These are phyloP conservation scores for Nycticorax nycticorax DNA, from an alignment of 2,113 vertebrate genomes.

Conservation along the genomic window DNA sequence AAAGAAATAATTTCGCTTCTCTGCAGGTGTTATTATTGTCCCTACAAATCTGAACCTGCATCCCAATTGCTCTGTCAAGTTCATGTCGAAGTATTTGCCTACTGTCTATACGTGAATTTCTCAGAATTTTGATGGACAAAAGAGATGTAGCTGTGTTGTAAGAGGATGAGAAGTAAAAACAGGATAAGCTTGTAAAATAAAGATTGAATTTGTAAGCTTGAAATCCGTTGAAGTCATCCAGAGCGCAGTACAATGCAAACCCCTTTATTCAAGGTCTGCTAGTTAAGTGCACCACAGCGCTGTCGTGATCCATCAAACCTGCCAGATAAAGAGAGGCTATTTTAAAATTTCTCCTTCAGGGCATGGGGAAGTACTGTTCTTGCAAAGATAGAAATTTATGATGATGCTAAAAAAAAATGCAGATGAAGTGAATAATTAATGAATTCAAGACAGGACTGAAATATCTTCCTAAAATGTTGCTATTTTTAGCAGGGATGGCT, in stretches of 20 bases:
- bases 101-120: background rate
- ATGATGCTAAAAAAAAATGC: slow-evolving; percentile 46
- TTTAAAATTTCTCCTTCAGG: slow-evolving; percentile 55
- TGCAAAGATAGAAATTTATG: slow-evolving; percentile 51
- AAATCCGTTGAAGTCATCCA: background rate
- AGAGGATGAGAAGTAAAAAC: background rate
- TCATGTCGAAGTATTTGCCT: background rate
- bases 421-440: slow-evolving; percentile 38
- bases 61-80: background rate
- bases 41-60: background rate
- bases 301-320: slow-evolving; percentile 34
- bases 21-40: background rate
- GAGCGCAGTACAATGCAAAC: background rate
- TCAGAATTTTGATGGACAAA: background rate
- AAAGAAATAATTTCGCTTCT: background rate
- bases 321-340: slow-evolving; percentile 33
- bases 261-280: background rate
- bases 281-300: background rate
- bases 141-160: background rate
- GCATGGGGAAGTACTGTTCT: slow-evolving; percentile 26
- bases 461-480: slow-evolving; percentile 49
- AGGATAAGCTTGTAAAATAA: background rate
- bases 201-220: background rate
- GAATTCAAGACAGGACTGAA: slow-evolving; percentile 48
- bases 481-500: slow-evolving; percentile 53